Conservation (phyloP, 2,888 invertebrate species). For the Mimumesa dahlbomi region DNA sequence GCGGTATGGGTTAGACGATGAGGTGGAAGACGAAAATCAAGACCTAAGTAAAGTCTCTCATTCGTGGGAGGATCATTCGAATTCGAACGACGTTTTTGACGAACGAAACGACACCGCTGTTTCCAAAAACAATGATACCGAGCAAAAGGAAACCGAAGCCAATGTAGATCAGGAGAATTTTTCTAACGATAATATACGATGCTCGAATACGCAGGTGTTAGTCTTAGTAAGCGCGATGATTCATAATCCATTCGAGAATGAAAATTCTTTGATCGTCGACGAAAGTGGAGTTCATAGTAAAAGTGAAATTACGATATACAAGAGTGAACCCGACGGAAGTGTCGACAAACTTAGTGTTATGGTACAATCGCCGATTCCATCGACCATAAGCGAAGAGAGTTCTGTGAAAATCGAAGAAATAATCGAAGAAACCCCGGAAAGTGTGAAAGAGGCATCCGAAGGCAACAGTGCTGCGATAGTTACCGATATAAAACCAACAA, state of each 20-base stretch:
- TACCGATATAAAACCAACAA: constrained; percentile 20
- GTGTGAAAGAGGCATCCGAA: constrained; percentile 14
- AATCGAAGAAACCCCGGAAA: constrained; percentile 16
- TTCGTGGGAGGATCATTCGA: constrained; percentile 1
- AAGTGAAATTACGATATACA: constrained; percentile 46
- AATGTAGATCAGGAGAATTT: constrained; percentile 16
- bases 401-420: constrained; percentile 39
- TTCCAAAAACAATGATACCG: neutral
- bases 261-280: constrained; percentile 32
- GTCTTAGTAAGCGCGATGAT: constrained; percentile 48
- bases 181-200: constrained; percentile 18
- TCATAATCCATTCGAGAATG: constrained; percentile 44
- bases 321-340: constrained; percentile 33
- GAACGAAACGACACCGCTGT: neutral
- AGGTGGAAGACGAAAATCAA: constrained; percentile 29
- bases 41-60: constrained; percentile 2
- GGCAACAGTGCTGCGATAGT: constrained; percentile 17
- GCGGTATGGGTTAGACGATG: constrained; percentile 42
- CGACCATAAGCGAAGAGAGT: constrained; percentile 38
- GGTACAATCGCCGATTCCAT: constrained; percentile 43
- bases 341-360: constrained; percentile 42
- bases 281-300: constrained; percentile 32
- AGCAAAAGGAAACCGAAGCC: constrained; percentile 8
- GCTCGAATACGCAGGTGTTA: constrained; percentile 35
- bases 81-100: constrained; percentile 5